phyloP scores from a whole-genome alignment of 2,113 vertebrate species.

The Muntiacus reevesi region DNA sequence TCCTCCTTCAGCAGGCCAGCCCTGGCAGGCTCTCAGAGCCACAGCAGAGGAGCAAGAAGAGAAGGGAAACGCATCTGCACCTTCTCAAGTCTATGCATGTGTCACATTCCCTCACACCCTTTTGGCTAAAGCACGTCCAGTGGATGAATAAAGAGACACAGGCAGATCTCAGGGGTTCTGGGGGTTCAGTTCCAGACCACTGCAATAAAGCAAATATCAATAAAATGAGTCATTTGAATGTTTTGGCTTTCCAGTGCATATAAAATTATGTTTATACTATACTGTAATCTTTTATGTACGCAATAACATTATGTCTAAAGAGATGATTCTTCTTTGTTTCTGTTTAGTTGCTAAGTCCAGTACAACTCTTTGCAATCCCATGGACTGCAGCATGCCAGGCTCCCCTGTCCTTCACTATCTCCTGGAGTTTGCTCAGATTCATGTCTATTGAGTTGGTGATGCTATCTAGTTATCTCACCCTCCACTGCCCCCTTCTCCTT shows the following conservation, averaged over 20 bases:
- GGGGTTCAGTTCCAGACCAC: background rate
- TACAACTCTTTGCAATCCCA: background rate
- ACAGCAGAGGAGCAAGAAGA: background rate
- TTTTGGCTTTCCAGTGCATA: background rate
- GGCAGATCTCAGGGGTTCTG: background rate
- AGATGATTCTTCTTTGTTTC: background rate
- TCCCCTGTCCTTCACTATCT: background rate
- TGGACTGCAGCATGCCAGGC: background rate
- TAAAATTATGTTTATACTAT: background rate
- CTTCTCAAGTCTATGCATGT: rapidly evolving
- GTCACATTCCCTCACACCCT: background rate
- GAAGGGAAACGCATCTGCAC: background rate
- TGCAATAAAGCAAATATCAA: background rate
- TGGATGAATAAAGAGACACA: background rate
- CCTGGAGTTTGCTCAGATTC: background rate
- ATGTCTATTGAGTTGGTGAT: background rate
- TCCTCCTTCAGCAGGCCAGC: no score
- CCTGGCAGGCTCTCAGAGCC: rapidly evolving
- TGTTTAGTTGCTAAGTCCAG: background rate
- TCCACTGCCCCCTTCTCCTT: background rate
- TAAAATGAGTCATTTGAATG: background rate
- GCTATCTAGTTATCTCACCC: background rate
- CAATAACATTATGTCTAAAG: background rate
- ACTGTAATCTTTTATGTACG: background rate
- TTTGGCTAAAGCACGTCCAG: background rate